phyloP scores from a whole-genome alignment of 2,797 vertebrate species.

The Hybognathus amarus region DNA sequence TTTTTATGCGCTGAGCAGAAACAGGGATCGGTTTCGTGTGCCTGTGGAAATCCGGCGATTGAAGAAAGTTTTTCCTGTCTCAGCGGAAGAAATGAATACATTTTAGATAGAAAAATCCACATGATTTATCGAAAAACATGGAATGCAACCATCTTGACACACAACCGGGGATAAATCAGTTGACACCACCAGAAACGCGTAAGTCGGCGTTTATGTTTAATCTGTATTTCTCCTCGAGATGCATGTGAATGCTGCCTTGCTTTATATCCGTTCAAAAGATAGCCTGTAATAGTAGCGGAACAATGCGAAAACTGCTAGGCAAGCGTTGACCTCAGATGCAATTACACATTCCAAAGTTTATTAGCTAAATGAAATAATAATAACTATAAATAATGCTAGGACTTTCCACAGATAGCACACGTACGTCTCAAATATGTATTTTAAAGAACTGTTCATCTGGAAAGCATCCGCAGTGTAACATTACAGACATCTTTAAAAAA shows the following conservation, averaged over 20 bases:
- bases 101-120: slow-evolving; percentile 63
- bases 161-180: slow-evolving; percentile 67
- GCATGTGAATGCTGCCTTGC: not conserved
- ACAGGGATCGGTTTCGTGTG: slow-evolving; percentile 42
- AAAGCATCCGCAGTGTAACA: not conserved
- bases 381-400: too few relatives aligned
- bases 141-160: slow-evolving; percentile 65
- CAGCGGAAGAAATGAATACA: slow-evolving; percentile 77
- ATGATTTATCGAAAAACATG: slow-evolving; percentile 73
- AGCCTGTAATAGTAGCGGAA: too few relatives aligned
- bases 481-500: not conserved
- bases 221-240: too few relatives aligned
- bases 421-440: not conserved
- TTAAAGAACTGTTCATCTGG: not conserved
- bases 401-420: too few relatives aligned
- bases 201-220: slow-evolving; percentile 64
- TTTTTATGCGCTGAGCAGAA: not conserved
- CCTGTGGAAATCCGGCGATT: slow-evolving; percentile 59
- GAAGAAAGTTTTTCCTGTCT: slow-evolving; percentile 59
- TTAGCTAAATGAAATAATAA: not conserved
- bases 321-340: not conserved
- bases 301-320: not conserved
- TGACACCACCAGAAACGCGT: slow-evolving; percentile 67
- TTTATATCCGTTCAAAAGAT: not conserved
- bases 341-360: not conserved